Conservation (phyloP, 2,113 vertebrate species). For the Gallinago undulata region DNA sequence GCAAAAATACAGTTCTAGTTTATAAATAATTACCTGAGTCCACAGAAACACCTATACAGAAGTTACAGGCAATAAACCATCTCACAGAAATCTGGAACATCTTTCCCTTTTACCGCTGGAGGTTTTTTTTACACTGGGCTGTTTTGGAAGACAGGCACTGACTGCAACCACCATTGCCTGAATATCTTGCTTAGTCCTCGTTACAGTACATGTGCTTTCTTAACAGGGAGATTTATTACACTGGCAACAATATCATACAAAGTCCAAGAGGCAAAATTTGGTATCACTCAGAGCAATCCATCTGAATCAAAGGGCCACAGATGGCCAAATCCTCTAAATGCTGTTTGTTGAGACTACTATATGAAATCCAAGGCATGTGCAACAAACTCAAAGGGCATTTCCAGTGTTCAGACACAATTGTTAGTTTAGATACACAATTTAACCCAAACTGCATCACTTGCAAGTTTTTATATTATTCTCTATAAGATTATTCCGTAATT, state of each 20-base stretch:
- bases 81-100: neutral
- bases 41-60: neutral
- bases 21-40: neutral
- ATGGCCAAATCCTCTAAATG: neutral
- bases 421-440: neutral
- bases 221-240: neutral
- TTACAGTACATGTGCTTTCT: fast-evolving
- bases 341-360: neutral
- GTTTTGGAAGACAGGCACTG: neutral
- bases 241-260: neutral
- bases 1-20: neutral
- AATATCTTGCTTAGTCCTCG: neutral
- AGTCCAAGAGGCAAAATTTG: neutral
- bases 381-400: neutral
- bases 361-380: neutral
- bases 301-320: neutral
- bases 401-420: neutral
- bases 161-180: neutral
- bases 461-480: neutral
- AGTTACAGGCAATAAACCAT: neutral
- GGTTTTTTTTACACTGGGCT: neutral
- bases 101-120: neutral
- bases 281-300: neutral
- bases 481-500: neutral
- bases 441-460: neutral